Base-by-base conservation (phyloP, 2,888 invertebrate genomes). In the Agrotis puta region DNA sequence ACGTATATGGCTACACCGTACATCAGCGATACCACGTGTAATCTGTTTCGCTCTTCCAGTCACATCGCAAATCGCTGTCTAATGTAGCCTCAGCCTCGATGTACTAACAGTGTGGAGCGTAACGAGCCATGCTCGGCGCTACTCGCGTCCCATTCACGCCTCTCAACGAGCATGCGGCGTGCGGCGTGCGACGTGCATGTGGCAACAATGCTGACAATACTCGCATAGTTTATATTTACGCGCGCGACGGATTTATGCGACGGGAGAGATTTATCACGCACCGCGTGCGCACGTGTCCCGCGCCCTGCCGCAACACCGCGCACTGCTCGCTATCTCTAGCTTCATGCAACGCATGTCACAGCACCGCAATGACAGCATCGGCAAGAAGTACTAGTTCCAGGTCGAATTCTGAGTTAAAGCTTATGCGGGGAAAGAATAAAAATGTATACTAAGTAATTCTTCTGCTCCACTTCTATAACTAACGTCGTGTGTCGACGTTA, bases 261-360 rank as follows among this genome's bases (percentile, higher is more conserved):
- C 83, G 77, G 69, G 75, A 77, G 81, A 86, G 89, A 90, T 90
- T 90, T 89, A 90, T 89, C 73, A 83, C 84, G 82, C 82, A 79
- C 61, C 83, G 85, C 81, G 66, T 74, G 85, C 81, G 76, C 88
- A 86, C 85, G 84, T 84, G 85, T 74, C 66, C 70, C 59, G 39
- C 11, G 39, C 39, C 39, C 39, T 39, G 39, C 39, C 9, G 39
- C 39, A 39, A 11, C 39, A 39, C 39, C 11, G 39, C 39, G 39
- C 39, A 39, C 39, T 33, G 33, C 62, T 54, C 64, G 22, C 27
- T 48, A 64, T 33, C 54, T n/a, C 66, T 48, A 16, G 24, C 57
- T 59, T 27, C 20, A 43, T 62, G 63, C 75, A 24, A 47, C 78
- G 68, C 59, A 58, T 61, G 61, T 61, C 56, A 50, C 64, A 20